Conservation (phyloP, 2,797 vertebrate species). For the Lagocephalus sceleratus region DNA sequence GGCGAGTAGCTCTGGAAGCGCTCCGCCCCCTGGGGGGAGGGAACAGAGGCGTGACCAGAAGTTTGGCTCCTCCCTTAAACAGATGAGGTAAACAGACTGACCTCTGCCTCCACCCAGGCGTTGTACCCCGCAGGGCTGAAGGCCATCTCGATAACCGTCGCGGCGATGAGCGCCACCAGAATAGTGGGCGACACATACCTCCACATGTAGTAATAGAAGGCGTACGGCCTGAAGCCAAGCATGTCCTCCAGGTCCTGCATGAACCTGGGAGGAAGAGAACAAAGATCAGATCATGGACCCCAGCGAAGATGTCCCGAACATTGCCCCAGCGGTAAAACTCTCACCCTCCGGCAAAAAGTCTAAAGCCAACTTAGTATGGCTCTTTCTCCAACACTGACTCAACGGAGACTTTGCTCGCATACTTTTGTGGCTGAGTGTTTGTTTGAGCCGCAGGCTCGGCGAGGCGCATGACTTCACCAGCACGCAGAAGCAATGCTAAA, state of each 20-base stretch:
- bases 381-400: too few relatives aligned
- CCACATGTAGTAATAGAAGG: slow-evolving; percentile 96
- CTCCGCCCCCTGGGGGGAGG: slow-evolving; percentile 81
- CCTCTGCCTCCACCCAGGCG: slow-evolving; percentile 91
- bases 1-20: slow-evolving; percentile 88
- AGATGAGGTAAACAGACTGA: slow-evolving; percentile 58
- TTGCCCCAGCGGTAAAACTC: too few relatives aligned
- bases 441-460: too few relatives aligned
- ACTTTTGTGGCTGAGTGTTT: too few relatives aligned
- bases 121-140: slow-evolving; percentile 91
- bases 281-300: too few relatives aligned
- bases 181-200: slow-evolving; percentile 89
- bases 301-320: too few relatives aligned
- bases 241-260: slow-evolving; percentile 97
- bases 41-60: neutral
- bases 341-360: too few relatives aligned
- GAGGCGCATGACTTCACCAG: too few relatives aligned
- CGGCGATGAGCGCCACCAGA: slow-evolving; percentile 79
- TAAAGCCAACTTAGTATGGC: too few relatives aligned
- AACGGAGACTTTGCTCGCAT: too few relatives aligned
- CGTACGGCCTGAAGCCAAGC: slow-evolving; percentile 91
- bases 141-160: slow-evolving; percentile 89
- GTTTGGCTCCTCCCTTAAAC: neutral
- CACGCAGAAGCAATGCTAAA: too few relatives aligned
- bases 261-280: slow-evolving; percentile 72